Base-by-base conservation (phyloP, 2,113 vertebrate genomes). In the Papio anubis region DNA sequence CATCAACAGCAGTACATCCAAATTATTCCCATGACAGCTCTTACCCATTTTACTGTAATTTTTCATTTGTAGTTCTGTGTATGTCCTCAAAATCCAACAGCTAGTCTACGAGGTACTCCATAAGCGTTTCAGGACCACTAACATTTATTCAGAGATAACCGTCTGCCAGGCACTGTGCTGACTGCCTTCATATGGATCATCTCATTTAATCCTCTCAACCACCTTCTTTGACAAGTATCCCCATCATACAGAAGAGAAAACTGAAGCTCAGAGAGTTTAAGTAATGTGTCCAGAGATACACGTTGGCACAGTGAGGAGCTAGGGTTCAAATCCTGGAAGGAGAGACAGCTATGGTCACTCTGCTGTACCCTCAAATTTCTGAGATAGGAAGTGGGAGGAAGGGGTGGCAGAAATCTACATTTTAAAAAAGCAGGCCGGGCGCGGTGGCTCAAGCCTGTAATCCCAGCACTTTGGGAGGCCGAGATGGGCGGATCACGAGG, bases 131-230 rank as follows among this genome's bases (percentile, higher is more conserved):
- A 13, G 61, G 61, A 64, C 61, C 9, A 21, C 80, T 88, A n/a
- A 61, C 30, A 0, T 83, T 83, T 73, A 94, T 43, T 87, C 59
- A 66, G 45, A 59, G 55, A 82, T 27, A 57, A 43, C 43, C 87
- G 10, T 16, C 43, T 82, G 23, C 38, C 48, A 75, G 78, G n/a
- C 43, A 81, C 11, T 21, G 20, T 35, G 20, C 73, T 90, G 66
- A 61, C 32, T 75, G 61, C 30, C 48, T 73, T 87, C 52, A 35
- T 40, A 20, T 48, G 59, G 32, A 78, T 90, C 25, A 70, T 86
- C 38, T 92, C 59, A 78, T 86, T 45, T 86, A 86, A 94, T 88
- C 43, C 79, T 94, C 14, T 87, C 87, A 66, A 32, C 38, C 76
- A 70, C 45, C 1, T 90, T 52, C 73, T 55, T 84, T 92, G 61